These are phyloP conservation scores for Crotalus viridis DNA, from an alignment of 2,113 vertebrate genomes.

Conservation along the genomic window DNA sequence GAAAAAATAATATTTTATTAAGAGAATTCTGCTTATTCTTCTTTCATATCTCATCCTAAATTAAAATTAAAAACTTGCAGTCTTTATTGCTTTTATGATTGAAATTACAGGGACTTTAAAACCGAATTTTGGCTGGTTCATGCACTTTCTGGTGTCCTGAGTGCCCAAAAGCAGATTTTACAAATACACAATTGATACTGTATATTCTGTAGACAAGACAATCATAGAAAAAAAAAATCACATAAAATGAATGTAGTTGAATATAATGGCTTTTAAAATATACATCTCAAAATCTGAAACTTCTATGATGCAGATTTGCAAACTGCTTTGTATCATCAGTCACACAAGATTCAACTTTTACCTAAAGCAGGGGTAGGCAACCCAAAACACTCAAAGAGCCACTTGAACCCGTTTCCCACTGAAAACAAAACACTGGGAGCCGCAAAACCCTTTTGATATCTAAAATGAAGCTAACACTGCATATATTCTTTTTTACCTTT, in stretches of 20 bases:
- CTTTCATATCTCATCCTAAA: not conserved
- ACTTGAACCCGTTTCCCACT: too few relatives aligned
- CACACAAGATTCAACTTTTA: not conserved
- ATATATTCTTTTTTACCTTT: too few relatives aligned
- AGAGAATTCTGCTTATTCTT: not conserved
- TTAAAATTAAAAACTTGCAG: not conserved
- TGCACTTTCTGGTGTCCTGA: not conserved
- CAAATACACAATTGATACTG: not conserved
- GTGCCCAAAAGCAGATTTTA: not conserved
- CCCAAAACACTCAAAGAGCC: too few relatives aligned
- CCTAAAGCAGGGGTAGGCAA: not conserved
- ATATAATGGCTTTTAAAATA: conserved; percentile 3
- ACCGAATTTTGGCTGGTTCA: not conserved
- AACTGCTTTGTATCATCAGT: conserved; percentile 3
- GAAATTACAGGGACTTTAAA: not conserved
- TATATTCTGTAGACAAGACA: not conserved
- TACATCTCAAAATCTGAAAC: not conserved
- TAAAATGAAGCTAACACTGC: too few relatives aligned
- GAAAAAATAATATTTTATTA: not conserved
- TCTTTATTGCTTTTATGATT: not conserved
- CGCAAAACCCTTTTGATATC: too few relatives aligned
- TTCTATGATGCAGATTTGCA: not conserved
- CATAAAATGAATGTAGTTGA: conserved; percentile 8
- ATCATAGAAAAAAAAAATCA: conserved; percentile 8
- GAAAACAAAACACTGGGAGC: too few relatives aligned